Conservation (phyloP, 1,140 invertebrate genomes). For the Pristionchus pacificus region DNA sequence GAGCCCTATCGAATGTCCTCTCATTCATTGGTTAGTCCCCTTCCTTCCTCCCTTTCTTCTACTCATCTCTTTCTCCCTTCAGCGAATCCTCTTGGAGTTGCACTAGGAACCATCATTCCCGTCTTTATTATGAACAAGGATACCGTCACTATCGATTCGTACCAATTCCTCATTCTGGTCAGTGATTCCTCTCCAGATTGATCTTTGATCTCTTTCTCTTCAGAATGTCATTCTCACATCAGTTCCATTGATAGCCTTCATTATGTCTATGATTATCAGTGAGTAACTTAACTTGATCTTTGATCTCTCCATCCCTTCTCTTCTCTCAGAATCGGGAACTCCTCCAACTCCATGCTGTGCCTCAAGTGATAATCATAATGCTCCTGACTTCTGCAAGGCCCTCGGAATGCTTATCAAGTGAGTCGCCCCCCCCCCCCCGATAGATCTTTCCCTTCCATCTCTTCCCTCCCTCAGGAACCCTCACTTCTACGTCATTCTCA, state of each 20-base stretch:
- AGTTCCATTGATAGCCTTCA: conserved; percentile 11
- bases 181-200: conserved; percentile 17
- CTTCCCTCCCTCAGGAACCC: conserved; percentile 23
- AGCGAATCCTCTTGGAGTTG: conserved; percentile 56
- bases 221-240: background rate
- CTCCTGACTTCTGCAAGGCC: conserved; percentile 42
- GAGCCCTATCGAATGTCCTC: conserved; percentile 50
- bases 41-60: too few species aligned
- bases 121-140: conserved; percentile 39
- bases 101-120: conserved; percentile 50
- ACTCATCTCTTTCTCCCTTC: conserved; percentile 10
- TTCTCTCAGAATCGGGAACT: conserved; percentile 22
- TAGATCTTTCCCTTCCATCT: too few species aligned
- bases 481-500: conserved; percentile 34
- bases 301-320: conserved; percentile 3
- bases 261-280: background rate
- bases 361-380: conserved; percentile 44
- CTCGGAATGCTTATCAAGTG: conserved; percentile 39
- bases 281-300: too few species aligned
- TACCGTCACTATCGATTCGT: conserved; percentile 1
- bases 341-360: conserved; percentile 49
- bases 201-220: background rate
- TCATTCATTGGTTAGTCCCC: conserved; percentile 41
- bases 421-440: background rate
- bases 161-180: conserved; percentile 41